Base-by-base conservation (phyloP, 2,113 vertebrate species). In the Ailuropoda melanoleuca region DNA sequence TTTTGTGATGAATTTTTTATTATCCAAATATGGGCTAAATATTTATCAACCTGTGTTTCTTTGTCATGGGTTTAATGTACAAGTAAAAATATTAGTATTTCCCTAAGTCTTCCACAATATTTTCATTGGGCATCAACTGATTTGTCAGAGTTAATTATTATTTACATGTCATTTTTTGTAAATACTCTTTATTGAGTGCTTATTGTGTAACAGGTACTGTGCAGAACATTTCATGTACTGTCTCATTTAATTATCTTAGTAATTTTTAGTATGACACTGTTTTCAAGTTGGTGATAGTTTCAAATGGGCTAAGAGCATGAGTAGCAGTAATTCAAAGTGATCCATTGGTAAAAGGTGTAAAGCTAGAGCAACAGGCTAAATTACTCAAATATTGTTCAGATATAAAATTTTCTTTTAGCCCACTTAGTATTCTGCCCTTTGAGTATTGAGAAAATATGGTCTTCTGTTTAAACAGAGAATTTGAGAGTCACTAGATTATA, bases 381-480 rank as follows among this genome's bases (percentile, higher is more conserved):
- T 90, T 29, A 53, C 6, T 94, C n/a, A 87, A 94, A 31, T 86
- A 13, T 90, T 96, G 14, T 62, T 87, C 23, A 96, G 53, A 43
- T 74, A 34, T 77, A 90, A 98, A 82, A 58, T 62, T 92, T 92
- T 74, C 18, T 78, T 83, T 90, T 15, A 66, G 37, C 7, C 18
- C 62, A 74, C 26, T 8, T 88, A 90, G 26, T 10, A 90, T 92
- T 86, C 55, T 95, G 18, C 37, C 23, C 31, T 75, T 91, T 93
- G 56, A 58, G 81, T 70, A 77, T 62, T 96, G 39, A 95, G 64
- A 85, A 83, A 97, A 89, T 82, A 48, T 5, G 18, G 48, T 55
- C 81, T 78, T 72, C 29, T 78, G 13, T 81, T 97, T 78, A 96
- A 98, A 48, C 58, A 75, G 34, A 96, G 74, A 62, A 58, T 90